phyloP scores from a whole-genome alignment of 1,140 invertebrate genomes.

The Pseudomyrmex gracilis region DNA sequence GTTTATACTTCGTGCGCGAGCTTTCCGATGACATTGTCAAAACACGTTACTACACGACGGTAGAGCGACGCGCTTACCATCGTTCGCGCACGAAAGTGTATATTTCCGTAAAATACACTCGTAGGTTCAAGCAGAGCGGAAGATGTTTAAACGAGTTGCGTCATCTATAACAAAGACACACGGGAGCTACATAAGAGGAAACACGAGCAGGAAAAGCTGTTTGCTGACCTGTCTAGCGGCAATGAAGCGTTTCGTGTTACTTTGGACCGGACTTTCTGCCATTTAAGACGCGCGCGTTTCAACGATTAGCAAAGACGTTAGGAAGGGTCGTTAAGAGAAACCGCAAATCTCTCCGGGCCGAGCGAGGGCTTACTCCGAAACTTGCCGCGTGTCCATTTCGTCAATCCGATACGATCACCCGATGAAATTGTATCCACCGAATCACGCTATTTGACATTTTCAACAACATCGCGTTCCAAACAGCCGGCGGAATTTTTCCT shows the following conservation, averaged over 20 bases:
- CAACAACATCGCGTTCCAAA: not conserved
- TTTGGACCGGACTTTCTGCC: constrained; percentile 68
- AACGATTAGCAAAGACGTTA: not conserved
- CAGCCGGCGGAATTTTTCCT: not conserved
- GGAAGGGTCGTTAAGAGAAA: constrained; percentile 10
- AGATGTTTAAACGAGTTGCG: not conserved
- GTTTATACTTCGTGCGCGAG: not conserved
- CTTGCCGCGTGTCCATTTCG: constrained; percentile 24
- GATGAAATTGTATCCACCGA: constrained; percentile 5
- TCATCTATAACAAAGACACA: not conserved
- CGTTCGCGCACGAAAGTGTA: constrained; percentile 1
- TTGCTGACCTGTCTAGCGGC: constrained; percentile 65
- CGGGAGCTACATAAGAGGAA: no score
- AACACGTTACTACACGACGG: not conserved
- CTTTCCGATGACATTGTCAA: not conserved
- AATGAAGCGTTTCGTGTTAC: constrained; percentile 70
- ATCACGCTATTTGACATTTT: constrained; percentile 10
- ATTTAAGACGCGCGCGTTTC: constrained; percentile 65
- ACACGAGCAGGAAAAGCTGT: not conserved
- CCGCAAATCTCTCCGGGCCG: not conserved
- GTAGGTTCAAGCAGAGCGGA: not conserved
- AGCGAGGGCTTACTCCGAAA: not conserved
- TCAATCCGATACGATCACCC: constrained; percentile 13
- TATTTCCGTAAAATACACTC: constrained; percentile 7
- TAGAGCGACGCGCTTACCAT: not conserved